Conservation (phyloP, 2,888 invertebrate genomes). For the Physocephala rufipes region DNA sequence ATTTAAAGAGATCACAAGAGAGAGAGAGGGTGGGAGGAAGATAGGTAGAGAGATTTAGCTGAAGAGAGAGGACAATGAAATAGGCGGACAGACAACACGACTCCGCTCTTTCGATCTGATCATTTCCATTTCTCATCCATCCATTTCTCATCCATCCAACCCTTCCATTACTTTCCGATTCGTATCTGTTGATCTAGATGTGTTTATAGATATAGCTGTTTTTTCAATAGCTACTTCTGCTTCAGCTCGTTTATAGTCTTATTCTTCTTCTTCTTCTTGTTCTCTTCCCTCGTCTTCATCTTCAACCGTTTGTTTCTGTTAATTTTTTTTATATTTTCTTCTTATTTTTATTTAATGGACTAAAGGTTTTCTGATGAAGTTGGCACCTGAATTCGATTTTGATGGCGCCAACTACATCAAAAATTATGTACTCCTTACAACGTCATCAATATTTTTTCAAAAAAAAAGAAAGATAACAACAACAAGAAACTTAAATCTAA, state of each 20-base stretch:
- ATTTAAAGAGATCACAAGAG: background rate
- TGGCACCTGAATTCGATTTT: slow-evolving; percentile 11
- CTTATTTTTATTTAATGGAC: no score
- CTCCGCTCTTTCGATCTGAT: background rate
- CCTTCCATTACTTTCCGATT: background rate
- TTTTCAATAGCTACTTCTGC: no score
- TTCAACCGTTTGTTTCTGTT: background rate
- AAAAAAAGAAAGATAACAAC: slow-evolving; percentile 17
- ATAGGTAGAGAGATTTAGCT: no score
- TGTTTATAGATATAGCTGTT: slow-evolving; percentile 27
- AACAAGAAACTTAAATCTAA: background rate
- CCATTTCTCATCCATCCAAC: background rate
- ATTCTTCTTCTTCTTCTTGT: slow-evolving; percentile 40
- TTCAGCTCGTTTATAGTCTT: no score
- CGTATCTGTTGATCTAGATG: slow-evolving; percentile 20
- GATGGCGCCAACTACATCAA: slow-evolving; percentile 55
- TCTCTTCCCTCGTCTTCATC: no score
- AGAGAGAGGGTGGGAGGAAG: background rate
- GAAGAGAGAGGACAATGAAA: background rate
- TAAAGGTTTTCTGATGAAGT: background rate
- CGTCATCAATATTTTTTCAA: slow-evolving; percentile 19
- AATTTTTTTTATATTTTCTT: no score
- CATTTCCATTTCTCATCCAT: background rate
- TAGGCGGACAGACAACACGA: background rate
- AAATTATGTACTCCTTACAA: slow-evolving; percentile 35